These are phyloP conservation scores for Agrilus cyanescens DNA, from an alignment of 2,888 invertebrate species.

Conservation along the genomic window DNA sequence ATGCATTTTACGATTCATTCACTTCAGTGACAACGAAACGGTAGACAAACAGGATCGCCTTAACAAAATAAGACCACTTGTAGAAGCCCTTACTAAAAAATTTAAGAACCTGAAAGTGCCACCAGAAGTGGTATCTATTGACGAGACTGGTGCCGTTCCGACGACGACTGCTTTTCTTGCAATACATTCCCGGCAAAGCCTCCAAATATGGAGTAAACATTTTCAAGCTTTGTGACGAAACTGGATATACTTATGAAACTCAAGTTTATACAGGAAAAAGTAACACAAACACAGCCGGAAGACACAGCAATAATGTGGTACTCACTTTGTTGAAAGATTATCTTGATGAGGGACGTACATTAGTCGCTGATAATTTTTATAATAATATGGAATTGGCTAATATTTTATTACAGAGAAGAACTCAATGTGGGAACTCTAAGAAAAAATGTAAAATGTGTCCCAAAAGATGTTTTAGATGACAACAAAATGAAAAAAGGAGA, in stretches of 20 bases:
- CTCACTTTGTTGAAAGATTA: too few relatives aligned
- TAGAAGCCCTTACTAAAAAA: conserved; percentile 6
- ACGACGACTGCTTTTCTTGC: conserved; percentile 2
- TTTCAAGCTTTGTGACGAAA: conserved; percentile 8
- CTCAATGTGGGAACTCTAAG: too few relatives aligned
- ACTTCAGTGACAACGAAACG: neutral
- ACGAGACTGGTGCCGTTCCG: conserved; percentile 5
- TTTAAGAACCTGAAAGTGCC: conserved; percentile 3
- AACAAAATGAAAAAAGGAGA: conserved; percentile 2
- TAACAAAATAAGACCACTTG: conserved; percentile 4
- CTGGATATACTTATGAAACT: conserved; percentile 6
- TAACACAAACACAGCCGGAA: conserved; percentile 8
- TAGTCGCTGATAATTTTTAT: conserved; percentile 2
- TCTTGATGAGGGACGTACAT: too few relatives aligned
- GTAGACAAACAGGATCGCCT: conserved; percentile 4
- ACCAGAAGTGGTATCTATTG: conserved; percentile 5
- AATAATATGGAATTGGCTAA: too few relatives aligned
- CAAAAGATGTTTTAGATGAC: conserved; percentile 3
- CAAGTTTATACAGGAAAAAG: conserved; percentile 7
- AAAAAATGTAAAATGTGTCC: too few relatives aligned
- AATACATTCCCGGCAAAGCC: too few relatives aligned
- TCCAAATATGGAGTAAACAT: conserved; percentile 3
- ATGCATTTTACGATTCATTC: conserved; percentile 2
- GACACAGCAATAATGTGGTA: too few relatives aligned
- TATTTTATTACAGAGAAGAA: too few relatives aligned